Conservation (phyloP, 2,113 vertebrate species). For the Brachypodius melanocephalos region DNA sequence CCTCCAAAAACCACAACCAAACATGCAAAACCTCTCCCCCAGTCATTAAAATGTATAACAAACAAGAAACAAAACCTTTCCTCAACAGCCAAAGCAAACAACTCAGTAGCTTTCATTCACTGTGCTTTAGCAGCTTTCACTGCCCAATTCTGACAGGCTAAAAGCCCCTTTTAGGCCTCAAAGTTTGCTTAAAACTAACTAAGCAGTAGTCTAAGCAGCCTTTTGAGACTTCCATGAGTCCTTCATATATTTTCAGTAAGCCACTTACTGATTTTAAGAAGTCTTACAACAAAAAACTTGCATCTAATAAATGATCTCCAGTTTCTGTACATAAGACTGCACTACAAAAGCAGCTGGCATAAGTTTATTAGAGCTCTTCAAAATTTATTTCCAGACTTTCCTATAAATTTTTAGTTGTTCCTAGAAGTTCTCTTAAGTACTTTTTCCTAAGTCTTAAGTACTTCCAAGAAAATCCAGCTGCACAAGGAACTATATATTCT, state of each 20-base stretch:
- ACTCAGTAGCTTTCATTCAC: neutral
- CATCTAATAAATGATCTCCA: neutral
- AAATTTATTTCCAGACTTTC: neutral
- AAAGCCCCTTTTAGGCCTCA: neutral
- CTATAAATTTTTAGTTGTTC: neutral
- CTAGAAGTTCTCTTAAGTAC: neutral
- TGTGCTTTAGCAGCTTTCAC: neutral
- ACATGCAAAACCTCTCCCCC: neutral
- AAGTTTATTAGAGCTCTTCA: neutral
- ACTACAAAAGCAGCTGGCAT: neutral
- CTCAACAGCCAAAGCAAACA: neutral
- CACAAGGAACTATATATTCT: neutral
- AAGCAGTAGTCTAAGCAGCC: neutral
- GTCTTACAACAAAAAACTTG: neutral
- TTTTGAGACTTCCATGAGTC: neutral
- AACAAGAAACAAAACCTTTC: neutral
- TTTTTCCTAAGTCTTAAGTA: neutral
- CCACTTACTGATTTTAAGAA: neutral
- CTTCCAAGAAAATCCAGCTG: neutral
- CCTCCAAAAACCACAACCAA: neutral
- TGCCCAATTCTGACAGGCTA: neutral
- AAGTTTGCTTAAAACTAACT: neutral
- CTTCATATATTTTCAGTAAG: neutral
- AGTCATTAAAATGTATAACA: neutral
- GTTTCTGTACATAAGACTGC: neutral